These are phyloP conservation scores for Coenonympha arcania DNA, from an alignment of 2,888 invertebrate species.

Conservation along the genomic window DNA sequence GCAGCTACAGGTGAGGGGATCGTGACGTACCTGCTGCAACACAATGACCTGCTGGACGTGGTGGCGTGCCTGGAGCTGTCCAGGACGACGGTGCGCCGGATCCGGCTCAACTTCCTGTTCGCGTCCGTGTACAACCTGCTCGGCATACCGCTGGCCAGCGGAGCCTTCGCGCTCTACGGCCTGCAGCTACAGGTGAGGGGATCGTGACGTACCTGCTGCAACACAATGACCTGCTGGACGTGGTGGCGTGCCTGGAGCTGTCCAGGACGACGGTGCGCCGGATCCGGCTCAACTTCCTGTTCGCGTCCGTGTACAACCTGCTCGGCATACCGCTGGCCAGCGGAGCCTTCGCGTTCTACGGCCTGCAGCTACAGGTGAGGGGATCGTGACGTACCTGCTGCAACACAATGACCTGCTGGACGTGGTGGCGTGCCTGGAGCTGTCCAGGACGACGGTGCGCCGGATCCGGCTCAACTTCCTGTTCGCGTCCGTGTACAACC, in stretches of 20 bases:
- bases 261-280: constrained; percentile 91
- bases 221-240: constrained; percentile 95
- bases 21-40: constrained; percentile 23
- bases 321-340: constrained; percentile 98
- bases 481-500: constrained; percentile 97
- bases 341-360: constrained; percentile 86
- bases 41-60: constrained; percentile 97
- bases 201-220: constrained; percentile 2
- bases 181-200: constrained; percentile 76
- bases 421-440: constrained; percentile 93
- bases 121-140: constrained; percentile 97
- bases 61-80: constrained; percentile 95
- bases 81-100: constrained; percentile 88
- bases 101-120: constrained; percentile 94
- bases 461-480: constrained; percentile 94
- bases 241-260: constrained; percentile 93
- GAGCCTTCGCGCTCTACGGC: constrained; percentile 85
- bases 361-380: constrained; percentile 78
- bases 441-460: constrained; percentile 90
- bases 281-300: constrained; percentile 94
- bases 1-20: constrained; percentile 71
- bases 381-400: not conserved
- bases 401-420: constrained; percentile 93
- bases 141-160: constrained; percentile 98
- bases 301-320: constrained; percentile 97